These are phyloP conservation scores for Tetranychus piercei DNA, from an alignment of 2,888 invertebrate genomes.

Conservation along the genomic window DNA sequence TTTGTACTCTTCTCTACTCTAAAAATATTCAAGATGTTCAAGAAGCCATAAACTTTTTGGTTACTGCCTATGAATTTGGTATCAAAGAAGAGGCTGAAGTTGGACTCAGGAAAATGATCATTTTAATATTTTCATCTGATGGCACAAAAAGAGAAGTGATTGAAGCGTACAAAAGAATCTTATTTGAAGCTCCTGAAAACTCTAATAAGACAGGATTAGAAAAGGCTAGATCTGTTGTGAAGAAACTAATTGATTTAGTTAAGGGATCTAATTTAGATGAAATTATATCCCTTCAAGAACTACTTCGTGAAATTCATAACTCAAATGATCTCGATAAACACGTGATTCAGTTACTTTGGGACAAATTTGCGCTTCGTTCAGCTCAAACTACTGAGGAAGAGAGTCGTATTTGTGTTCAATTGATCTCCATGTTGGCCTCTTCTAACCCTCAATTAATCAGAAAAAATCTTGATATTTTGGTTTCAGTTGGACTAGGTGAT, in stretches of 20 bases:
- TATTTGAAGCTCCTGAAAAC: constrained; percentile 30
- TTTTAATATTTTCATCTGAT: constrained; percentile 61
- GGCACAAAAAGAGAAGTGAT: constrained; percentile 51
- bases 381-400: constrained; percentile 49
- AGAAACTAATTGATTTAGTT: constrained; percentile 42
- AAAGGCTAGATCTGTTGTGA: constrained; percentile 40
- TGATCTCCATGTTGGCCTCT: constrained; percentile 56
- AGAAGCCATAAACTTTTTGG: constrained; percentile 56
- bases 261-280: constrained; percentile 42
- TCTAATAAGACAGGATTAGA: not conserved
- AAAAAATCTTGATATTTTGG: constrained; percentile 51
- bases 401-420: constrained; percentile 50
- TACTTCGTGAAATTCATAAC: constrained; percentile 44
- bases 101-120: constrained; percentile 45
- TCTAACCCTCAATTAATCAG: constrained; percentile 35
- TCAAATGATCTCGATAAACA: constrained; percentile 40
- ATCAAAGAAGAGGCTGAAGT: constrained; percentile 22
- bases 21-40: constrained; percentile 52
- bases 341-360: constrained; percentile 53
- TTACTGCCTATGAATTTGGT: constrained; percentile 23
- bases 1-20: constrained; percentile 47
- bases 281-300: constrained; percentile 42
- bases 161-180: constrained; percentile 54
- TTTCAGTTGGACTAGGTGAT: constrained; percentile 48
- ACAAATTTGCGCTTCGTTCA: constrained; percentile 52